Evolutionary conservation across 2,797 vertebrate species (phyloP), one percentile per base, ranked within the genome.

Genomic region (Melanotaenia maccullochi): DNA sequence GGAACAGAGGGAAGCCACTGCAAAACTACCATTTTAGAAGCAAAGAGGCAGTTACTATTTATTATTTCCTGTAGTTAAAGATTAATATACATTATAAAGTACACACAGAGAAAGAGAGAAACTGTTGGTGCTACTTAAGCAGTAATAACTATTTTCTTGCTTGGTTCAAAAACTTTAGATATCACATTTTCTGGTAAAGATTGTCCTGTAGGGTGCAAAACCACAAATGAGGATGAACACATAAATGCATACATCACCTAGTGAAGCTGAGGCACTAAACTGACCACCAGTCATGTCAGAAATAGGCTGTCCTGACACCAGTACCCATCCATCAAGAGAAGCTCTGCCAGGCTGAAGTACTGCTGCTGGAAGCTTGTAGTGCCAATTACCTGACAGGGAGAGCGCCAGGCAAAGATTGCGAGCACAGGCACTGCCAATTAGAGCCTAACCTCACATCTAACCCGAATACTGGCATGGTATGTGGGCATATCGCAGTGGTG

Each of bases 371-470:
- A 78, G 84, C 79, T 78, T 60, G 61, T 79, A 28, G 86, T 88
- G 94, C 93, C 95, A 95, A 95, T 95, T 93, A 96, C 91, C 85
- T 82, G 90, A 87, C 58, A 71, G 87, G 90, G 90, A 92, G 89
- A 91, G 78, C 66, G 73, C 71, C 73, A 85, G 73, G 83, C 35
- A 69, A 86, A 70, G 57, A 76, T 86, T 93, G 79, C 90, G 88
- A 92, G 76, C 89, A 86, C 78, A 52, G 85, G 79, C 80, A 76
- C 76, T 81, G 92, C 94, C 94, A 95, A 95, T 96, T 94, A 95
- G 71, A 89, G 77, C 56, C 79, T 66, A 82, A 86, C 88, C 88
- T 82, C 69, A 72, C 20, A 18, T 78, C 85, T 78, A 71, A 85
- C 76, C 89, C 78, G 30, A 78, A 86, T 57, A 76, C 85, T 90